Conservation (phyloP, 2,888 invertebrate genomes). For the Pyrrhosoma nymphula region DNA sequence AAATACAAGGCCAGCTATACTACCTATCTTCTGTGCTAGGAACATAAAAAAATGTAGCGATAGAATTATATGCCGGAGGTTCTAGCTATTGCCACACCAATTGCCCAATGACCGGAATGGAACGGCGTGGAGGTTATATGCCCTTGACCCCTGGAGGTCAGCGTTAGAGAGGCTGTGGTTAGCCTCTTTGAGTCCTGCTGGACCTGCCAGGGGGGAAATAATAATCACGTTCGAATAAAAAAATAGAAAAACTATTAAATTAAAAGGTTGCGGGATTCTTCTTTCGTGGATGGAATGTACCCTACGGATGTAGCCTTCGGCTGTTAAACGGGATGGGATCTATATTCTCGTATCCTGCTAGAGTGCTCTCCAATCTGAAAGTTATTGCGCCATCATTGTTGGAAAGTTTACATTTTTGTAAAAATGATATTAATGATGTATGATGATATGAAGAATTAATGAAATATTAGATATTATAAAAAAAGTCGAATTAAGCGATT, state of each 20-base stretch:
- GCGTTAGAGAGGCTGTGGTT: background rate
- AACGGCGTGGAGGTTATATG: background rate
- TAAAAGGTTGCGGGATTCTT: background rate
- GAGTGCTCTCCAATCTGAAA: too few relatives aligned
- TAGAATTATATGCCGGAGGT: too few relatives aligned
- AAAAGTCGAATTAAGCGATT: too few relatives aligned
- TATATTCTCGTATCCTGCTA: background rate
- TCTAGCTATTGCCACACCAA: background rate
- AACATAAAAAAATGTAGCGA: too few relatives aligned
- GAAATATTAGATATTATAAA: too few relatives aligned
- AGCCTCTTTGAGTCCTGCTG: background rate
- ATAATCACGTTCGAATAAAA: conserved; percentile 4
- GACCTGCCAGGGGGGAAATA: background rate
- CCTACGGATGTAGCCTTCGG: background rate
- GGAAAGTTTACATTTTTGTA: too few relatives aligned
- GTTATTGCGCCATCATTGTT: too few relatives aligned
- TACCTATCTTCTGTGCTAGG: too few relatives aligned
- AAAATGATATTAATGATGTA: too few relatives aligned
- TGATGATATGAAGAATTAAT: too few relatives aligned
- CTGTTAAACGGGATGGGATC: background rate
- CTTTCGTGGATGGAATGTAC: background rate
- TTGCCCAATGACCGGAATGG: background rate
- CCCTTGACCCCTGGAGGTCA: background rate
- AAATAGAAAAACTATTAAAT: background rate
- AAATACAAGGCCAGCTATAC: too few relatives aligned